Evolutionary conservation across 2,113 vertebrate species (phyloP).

Genomic region (Macrotus californicus): DNA sequence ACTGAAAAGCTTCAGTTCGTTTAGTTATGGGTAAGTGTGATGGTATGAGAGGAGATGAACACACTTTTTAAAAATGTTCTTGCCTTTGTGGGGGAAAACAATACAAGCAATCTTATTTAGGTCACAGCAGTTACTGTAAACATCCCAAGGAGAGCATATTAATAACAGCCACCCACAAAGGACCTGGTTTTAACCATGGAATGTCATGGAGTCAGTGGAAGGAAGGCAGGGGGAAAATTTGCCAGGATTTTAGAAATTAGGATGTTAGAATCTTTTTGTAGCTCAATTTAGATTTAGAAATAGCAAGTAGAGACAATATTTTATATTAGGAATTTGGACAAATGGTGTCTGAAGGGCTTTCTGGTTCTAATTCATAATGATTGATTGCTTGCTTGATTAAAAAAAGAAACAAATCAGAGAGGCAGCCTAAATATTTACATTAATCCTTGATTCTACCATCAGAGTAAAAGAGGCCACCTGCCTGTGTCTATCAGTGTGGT

Average conservation of each 20-base stretch:
- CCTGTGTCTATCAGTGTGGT: background rate
- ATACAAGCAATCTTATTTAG: conserved; percentile 57
- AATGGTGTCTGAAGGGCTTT: background rate
- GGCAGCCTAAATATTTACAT: background rate
- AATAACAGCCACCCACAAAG: conserved; percentile 69
- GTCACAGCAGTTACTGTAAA: conserved; percentile 66
- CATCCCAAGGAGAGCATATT: conserved; percentile 59
- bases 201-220: conserved; percentile 32
- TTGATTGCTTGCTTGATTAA: background rate
- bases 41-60: background rate
- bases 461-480: background rate
- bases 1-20: background rate
- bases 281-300: conserved; percentile 21
- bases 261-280: background rate
- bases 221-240: background rate
- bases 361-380: background rate
- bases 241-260: conserved; percentile 11
- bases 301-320: background rate
- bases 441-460: background rate
- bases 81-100: conserved; percentile 38
- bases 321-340: conserved; percentile 3
- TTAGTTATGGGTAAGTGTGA: background rate
- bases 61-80: conserved; percentile 27
- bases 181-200: conserved; percentile 48
- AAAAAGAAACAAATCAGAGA: background rate